These are phyloP conservation scores for Molossus molossus DNA, from an alignment of 2,797 vertebrate species.

Conservation along the genomic window DNA sequence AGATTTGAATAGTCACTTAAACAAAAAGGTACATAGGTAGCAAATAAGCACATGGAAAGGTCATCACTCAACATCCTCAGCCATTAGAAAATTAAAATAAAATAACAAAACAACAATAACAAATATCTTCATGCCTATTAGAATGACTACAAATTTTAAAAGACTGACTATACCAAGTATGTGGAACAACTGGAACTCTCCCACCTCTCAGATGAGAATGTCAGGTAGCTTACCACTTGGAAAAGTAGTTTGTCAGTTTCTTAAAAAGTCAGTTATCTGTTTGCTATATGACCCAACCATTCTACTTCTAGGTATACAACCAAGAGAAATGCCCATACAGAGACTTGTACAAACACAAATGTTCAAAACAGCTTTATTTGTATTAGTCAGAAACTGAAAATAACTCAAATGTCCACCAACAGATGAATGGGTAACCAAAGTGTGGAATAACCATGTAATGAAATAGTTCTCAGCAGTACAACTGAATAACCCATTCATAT, in stretches of 20 bases:
- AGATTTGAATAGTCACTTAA: slow-evolving; percentile 46
- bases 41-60: not conserved
- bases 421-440: not conserved
- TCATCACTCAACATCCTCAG: slow-evolving; percentile 18
- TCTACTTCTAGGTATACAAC: not conserved
- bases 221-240: not conserved
- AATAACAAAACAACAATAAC: slow-evolving; percentile 8
- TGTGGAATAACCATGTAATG: not conserved
- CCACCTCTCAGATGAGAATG: not conserved
- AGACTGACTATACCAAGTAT: not conserved
- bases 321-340: not conserved
- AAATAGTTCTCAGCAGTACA: not conserved
- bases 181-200: not conserved
- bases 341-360: not conserved
- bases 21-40: not conserved
- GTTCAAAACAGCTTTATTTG: slow-evolving; percentile 3
- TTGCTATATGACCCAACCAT: not conserved
- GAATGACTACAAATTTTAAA: not conserved
- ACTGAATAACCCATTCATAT: not conserved
- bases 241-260: not conserved
- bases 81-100: slow-evolving; percentile 5
- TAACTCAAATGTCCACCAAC: not conserved
- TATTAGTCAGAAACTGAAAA: slow-evolving; percentile 1
- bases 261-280: not conserved
- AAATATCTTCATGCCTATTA: not conserved